Evolutionary conservation across 2,888 invertebrate species (phyloP).

Genomic region (Tetropium fuscum): DNA sequence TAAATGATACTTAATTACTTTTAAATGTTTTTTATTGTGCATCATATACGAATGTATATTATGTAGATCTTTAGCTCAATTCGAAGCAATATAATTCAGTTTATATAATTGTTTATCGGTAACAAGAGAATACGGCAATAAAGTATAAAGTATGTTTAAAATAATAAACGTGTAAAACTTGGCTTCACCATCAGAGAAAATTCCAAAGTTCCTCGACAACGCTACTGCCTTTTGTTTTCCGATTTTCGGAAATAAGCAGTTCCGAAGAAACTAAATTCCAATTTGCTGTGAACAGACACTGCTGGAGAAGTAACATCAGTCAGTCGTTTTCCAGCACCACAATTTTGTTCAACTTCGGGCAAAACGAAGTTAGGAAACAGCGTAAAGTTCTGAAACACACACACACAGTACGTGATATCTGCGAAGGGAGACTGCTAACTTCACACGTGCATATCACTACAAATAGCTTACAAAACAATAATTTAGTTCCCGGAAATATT

Average conservation of each 20-base stretch:
- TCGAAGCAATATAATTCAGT: too few species aligned
- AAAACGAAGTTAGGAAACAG: conserved; percentile 54
- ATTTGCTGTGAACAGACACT: conserved; percentile 25
- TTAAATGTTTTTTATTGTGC: too few species aligned
- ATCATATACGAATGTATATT: too few species aligned
- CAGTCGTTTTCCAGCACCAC: conserved; percentile 12
- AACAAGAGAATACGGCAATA: too few species aligned
- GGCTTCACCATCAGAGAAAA: conserved; percentile 1
- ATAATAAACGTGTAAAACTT: background rate
- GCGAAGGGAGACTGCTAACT: conserved; percentile 54
- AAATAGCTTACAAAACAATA: conserved; percentile 49
- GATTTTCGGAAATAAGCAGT: conserved; percentile 30
- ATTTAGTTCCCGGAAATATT: conserved; percentile 36
- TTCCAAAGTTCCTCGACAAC: conserved; percentile 4
- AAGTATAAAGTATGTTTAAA: background rate
- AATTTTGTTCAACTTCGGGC: conserved; percentile 32
- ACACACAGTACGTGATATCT: conserved; percentile 53
- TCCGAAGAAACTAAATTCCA: conserved; percentile 31
- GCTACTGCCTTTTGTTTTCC: conserved; percentile 25
- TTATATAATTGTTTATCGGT: too few species aligned
- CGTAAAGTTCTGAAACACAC: conserved; percentile 49
- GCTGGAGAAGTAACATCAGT: conserved; percentile 28
- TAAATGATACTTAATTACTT: too few species aligned
- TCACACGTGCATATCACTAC: conserved; percentile 53
- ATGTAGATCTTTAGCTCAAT: too few species aligned